These are phyloP conservation scores for Chamaedrilus cognettii DNA, from an alignment of 2,888 invertebrate species.

Conservation along the genomic window DNA sequence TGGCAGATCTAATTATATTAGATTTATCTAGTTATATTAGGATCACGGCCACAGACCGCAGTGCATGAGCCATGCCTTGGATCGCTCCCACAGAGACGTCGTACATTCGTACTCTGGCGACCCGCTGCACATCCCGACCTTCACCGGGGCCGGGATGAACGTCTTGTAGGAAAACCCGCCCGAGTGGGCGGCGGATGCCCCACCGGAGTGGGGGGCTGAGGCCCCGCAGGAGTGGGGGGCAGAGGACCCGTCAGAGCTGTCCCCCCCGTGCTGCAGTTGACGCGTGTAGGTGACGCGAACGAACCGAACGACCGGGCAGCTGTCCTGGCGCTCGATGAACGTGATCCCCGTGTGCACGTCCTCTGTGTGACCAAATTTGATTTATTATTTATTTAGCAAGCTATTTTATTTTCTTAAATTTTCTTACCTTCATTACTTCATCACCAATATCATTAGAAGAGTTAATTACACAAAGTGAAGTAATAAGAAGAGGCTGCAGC, in stretches of 20 bases:
- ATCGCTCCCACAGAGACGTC: conserved; percentile 36
- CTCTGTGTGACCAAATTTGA: conserved; percentile 24
- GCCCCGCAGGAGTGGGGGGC: background rate
- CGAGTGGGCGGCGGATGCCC: conserved; percentile 47
- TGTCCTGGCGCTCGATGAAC: conserved; percentile 38
- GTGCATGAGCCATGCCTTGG: conserved; percentile 38
- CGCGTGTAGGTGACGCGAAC: conserved; percentile 36
- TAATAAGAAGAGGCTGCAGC: no score
- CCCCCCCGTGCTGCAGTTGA: background rate
- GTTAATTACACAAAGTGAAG: no score
- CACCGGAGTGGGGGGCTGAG: conserved; percentile 21
- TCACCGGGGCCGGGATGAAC: conserved; percentile 38
- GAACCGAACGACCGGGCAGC: conserved; percentile 34
- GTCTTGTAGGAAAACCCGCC: conserved; percentile 39
- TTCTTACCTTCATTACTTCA: no score
- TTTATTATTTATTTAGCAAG: no score
- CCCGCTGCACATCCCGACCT: conserved; percentile 41
- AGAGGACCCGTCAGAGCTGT: background rate
- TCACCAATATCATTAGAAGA: no score
- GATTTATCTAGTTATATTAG: no score
- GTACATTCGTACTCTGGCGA: conserved; percentile 39
- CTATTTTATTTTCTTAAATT: no score
- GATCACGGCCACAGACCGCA: conserved; percentile 26
- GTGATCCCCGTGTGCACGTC: conserved; percentile 39
- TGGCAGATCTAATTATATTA: no score